These are phyloP conservation scores for Varanus salvator DNA, from an alignment of 2,113 vertebrate genomes.

Conservation along the genomic window DNA sequence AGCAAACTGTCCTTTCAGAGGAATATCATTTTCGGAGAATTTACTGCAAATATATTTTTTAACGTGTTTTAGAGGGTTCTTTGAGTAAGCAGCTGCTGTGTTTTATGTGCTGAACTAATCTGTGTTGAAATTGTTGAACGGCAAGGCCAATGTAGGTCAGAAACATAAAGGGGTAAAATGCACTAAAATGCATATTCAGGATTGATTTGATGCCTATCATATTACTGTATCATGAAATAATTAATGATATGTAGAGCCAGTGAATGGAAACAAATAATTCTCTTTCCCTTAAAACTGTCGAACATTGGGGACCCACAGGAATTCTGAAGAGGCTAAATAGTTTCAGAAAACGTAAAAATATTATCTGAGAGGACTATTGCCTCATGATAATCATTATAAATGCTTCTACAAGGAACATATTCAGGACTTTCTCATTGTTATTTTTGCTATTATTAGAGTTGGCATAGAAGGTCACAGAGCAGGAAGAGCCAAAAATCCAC, in stretches of 20 bases:
- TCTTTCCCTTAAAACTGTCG: not conserved
- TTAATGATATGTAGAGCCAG: not conserved
- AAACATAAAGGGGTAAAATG: not conserved
- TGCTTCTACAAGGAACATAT: not conserved
- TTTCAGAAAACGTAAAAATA: not conserved
- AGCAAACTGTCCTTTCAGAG: not conserved
- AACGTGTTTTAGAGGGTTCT: not conserved
- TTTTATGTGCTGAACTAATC: slow-evolving; percentile 2
- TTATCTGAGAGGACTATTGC: not conserved
- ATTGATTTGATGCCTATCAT: not conserved
- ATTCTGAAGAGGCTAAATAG: not conserved
- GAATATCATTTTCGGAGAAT: not conserved
- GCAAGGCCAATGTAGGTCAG: not conserved
- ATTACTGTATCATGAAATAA: not conserved
- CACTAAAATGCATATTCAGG: not conserved
- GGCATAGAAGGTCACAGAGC: not conserved
- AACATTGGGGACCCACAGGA: not conserved
- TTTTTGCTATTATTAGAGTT: no score
- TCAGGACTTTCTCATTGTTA: not conserved
- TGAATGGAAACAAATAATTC: not conserved
- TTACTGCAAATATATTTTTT: not conserved
- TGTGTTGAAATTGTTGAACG: not conserved
- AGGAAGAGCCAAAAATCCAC: not conserved
- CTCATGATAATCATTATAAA: not conserved
- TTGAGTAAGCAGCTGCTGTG: not conserved